Evolutionary conservation across 2,113 vertebrate species (phyloP).

Genomic region (Vidua chalybeata): DNA sequence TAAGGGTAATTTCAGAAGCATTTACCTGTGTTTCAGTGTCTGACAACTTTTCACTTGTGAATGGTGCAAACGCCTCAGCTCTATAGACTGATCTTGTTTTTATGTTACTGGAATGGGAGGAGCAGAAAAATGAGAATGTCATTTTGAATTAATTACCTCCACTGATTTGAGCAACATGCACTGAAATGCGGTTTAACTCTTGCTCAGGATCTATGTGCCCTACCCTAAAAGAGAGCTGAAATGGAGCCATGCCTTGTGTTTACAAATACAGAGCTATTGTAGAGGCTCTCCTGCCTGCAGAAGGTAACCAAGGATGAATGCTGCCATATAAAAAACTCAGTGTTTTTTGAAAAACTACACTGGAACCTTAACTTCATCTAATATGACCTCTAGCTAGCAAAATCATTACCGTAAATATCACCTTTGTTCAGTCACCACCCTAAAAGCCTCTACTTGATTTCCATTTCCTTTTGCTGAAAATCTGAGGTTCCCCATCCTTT

Average conservation of each 20-base stretch:
- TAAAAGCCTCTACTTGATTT: background rate
- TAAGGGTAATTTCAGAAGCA: slow-evolving; percentile 56
- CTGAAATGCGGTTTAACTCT: slow-evolving; percentile 26
- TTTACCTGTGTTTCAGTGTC: slow-evolving; percentile 53
- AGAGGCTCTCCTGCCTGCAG: background rate
- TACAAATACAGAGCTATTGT: background rate
- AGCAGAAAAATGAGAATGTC: slow-evolving; percentile 16
- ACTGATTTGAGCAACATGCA: background rate
- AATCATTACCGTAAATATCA: background rate
- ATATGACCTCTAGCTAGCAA: background rate
- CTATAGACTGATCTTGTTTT: slow-evolving; percentile 19
- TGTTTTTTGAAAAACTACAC: background rate
- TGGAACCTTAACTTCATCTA: background rate
- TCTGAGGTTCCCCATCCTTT: background rate
- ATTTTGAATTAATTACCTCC: slow-evolving; percentile 34
- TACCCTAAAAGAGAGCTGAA: background rate
- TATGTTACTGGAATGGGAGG: slow-evolving; percentile 7
- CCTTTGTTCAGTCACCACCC: background rate
- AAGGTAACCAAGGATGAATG: background rate
- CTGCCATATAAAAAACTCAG: background rate
- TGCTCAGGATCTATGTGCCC: background rate
- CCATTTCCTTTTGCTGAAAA: background rate
- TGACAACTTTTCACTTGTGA: slow-evolving; percentile 46
- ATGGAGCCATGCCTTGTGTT: background rate
- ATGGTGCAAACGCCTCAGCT: background rate